Base-by-base conservation (phyloP, 92 coral and sea anemone genomes). In the Epizoanthus scotinus region DNA sequence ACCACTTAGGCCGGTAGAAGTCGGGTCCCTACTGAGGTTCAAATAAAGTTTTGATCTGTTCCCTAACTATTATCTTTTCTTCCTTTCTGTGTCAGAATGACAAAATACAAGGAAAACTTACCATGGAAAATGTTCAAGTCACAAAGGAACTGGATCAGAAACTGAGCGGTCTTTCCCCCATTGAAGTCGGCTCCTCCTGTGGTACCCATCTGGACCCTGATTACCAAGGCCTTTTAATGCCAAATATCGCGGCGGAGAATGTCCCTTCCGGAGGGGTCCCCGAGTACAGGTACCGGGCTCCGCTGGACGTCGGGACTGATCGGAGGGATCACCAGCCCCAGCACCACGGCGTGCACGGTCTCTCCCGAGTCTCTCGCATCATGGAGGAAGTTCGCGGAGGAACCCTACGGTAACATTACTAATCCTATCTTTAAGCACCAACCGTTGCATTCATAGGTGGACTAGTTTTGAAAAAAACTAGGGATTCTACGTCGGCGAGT, bases 321-420 rank as follows among this genome's bases (percentile, higher is more conserved):
- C 65, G 64, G 29, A 56, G 13, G 15, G 81, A 75, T 19, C 57
- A 58, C 10, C 81, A n/a, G 66, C 21, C 79, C 49, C 79, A 75
- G 53, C 81, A 75, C 9, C 81, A 36, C 19, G 81, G 81, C 0
- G 81, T 75, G 1, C 81, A 75, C 5, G 81, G 81, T 2, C 81
- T 75, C 31, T 75, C 68, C 21, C 81, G 81, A 75, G 81, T 75
- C 38, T 75, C 81, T 54, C 81, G 81, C 55, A 59, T 75, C 21
- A 75, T 75, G 81, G 81, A 75, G 67, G 81, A 75, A 75, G 68
- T 75, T 36, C 81, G 81, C 19, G 81, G 81, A 25, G 81, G 81
- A 59, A 59, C 81, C 15, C 24, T 75, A 75, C 68, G 81, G 81
- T 75, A 75, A 64, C 67, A 47, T 34, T 34, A 5, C 36, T 31